phyloP scores from a whole-genome alignment of 2,888 invertebrate species.

The Oligia fasciuncula region DNA sequence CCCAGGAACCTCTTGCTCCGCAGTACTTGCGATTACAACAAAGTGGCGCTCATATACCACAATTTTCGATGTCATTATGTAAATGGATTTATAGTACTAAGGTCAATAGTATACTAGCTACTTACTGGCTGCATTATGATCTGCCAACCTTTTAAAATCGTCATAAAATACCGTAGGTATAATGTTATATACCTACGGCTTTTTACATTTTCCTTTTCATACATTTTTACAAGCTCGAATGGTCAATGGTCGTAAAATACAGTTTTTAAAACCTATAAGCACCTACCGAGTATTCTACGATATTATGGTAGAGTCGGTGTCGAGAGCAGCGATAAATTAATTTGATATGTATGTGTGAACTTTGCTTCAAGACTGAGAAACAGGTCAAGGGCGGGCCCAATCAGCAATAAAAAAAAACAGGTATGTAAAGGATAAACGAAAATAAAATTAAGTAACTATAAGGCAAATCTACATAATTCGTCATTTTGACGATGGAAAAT shows the following conservation, averaged over 20 bases:
- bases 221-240: constrained; percentile 1
- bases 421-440: neutral
- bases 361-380: neutral
- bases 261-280: neutral
- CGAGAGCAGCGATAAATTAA: neutral
- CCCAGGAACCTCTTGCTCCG: no score
- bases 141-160: neutral
- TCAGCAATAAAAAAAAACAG: no score
- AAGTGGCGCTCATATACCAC: neutral
- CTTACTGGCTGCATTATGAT: neutral
- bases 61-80: neutral
- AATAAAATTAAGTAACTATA: neutral
- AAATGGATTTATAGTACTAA: neutral
- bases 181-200: neutral
- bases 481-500: neutral
- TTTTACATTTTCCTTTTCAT: neutral
- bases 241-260: constrained; percentile 4
- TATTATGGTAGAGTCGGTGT: neutral
- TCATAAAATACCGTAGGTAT: neutral
- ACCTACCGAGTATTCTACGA: neutral
- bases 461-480: no score
- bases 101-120: neutral
- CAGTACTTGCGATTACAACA: neutral
- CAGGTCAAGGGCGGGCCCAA: no score
- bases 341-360: neutral